Base-by-base conservation (phyloP, 2,113 vertebrate species). In the Syrrhaptes paradoxus region DNA sequence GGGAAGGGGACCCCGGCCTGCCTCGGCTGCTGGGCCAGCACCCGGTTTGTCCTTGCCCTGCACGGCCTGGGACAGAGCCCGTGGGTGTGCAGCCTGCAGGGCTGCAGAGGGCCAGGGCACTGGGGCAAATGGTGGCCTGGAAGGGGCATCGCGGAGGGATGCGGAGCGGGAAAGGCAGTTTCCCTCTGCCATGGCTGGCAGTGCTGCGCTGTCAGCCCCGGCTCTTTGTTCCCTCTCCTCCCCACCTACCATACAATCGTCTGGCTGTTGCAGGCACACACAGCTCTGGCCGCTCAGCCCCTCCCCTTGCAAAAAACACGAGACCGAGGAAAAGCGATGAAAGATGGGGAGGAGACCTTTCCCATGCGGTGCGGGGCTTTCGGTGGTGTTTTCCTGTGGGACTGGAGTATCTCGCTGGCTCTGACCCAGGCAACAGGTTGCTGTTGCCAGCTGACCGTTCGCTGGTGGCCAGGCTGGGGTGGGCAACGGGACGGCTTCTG, bases 281-380 rank as follows among this genome's bases (percentile, higher is more conserved):
- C 43, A 18, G 87, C 78, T 83, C 95, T 8, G 89, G 21, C 79
- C 78, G 67, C 68, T 51, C 90, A 41, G 91, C 91, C 91, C 96
- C 95, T 91, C 93, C 95, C 82, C 82, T 96, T 74, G 90, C 87
- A 86, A 96, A 96, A 95, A 95, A 86, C 95, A 96, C 59, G 68
- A 95, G 95, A 96, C 72, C 79, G 4, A 59, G 67, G 92, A 62
- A 96, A 94, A 86, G 36, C 2, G 18, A 75, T 78, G 95, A 70
- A 85, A 91, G 91, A 89, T 66, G 41, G 79, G 85, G 89, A 96
- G 89, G 91, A 85, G 84, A 77, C 34, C 55, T 90, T 94, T 94
- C 83, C 75, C 87, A 48, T 66, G 85, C 32, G 0, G 21, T 18
- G 3, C 31, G 21, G 67, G 46, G 59, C 20, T 93, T 86, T 36